Percentiles rank a stretch among this genome's conserved stretches.
Evolutionary conservation across 2,888 invertebrate species (phyloP).

Genomic region (Drosophila anomalata): DNA sequence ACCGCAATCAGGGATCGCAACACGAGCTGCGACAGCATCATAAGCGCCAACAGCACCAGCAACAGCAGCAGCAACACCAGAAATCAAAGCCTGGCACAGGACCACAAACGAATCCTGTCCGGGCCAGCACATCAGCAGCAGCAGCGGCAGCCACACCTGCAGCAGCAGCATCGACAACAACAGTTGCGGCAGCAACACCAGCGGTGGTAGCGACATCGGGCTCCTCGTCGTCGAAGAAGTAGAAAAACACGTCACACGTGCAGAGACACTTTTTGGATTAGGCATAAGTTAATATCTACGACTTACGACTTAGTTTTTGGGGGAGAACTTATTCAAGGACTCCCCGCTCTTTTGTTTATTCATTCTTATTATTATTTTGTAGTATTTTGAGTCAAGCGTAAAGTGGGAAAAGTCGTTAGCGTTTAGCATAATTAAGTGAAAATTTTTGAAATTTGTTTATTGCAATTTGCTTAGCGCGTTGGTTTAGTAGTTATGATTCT

Average conservation of each 20-base stretch:
- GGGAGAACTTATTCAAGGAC: constrained; percentile 29
- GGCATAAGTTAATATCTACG: constrained; percentile 55
- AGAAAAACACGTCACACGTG: constrained; percentile 39
- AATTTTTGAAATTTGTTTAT: constrained; percentile 64
- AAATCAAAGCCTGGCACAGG: constrained; percentile 62
- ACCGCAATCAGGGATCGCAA: constrained; percentile 81
- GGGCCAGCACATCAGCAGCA: constrained; percentile 51
- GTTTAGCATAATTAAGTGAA: constrained; percentile 69
- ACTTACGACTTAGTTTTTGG: constrained; percentile 49
- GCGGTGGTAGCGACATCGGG: constrained; percentile 41
- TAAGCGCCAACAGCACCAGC: constrained; percentile 63
- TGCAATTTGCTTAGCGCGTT: constrained; percentile 63
- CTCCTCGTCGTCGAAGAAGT: constrained; percentile 69
- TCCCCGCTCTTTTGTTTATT: constrained; percentile 62
- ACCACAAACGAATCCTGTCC: constrained; percentile 62
- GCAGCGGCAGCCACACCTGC: constrained; percentile 26
- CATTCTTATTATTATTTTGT: constrained; percentile 59
- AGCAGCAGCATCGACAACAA: constrained; percentile 15
- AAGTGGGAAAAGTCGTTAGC: constrained; percentile 64
- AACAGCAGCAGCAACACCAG: constrained; percentile 59
- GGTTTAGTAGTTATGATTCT: constrained; percentile 64
- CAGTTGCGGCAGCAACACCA: constrained; percentile 27
- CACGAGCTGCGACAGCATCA: constrained; percentile 80
- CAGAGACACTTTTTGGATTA: constrained; percentile 49
- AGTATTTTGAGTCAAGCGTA: constrained; percentile 65